These are phyloP conservation scores for Aurelia sp. DNA, from an alignment of 30 jellyfish, hydroid and myxozoan genomes.

Conservation along the genomic window DNA sequence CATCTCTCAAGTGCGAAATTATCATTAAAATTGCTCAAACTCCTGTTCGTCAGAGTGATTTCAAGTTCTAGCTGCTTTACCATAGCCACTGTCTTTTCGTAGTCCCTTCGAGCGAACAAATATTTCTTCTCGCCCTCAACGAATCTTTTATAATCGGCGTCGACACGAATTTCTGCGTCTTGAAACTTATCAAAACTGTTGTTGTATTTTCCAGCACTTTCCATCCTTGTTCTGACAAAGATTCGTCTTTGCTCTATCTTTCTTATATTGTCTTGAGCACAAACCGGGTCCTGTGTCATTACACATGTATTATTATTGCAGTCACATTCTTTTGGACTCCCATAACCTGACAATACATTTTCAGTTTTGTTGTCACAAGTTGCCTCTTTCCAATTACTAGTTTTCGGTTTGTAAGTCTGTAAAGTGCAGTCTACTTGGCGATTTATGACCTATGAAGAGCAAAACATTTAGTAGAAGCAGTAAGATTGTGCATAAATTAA, in stretches of 20 bases:
- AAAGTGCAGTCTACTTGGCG: constrained; percentile 60
- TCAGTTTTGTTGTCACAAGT: constrained; percentile 25
- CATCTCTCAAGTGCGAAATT: constrained; percentile 58
- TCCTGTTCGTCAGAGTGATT: constrained; percentile 32
- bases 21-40: constrained; percentile 21
- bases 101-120: constrained; percentile 28
- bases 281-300: constrained; percentile 30
- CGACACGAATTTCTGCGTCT: constrained; percentile 7
- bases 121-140: constrained; percentile 37
- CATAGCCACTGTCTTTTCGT: constrained; percentile 33
- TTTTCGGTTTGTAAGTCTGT: constrained; percentile 31
- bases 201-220: constrained; percentile 53
- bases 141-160: neutral
- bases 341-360: constrained; percentile 48
- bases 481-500: neutral
- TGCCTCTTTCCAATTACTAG: constrained; percentile 40
- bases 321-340: constrained; percentile 52
- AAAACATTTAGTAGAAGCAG: neutral
- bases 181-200: constrained; percentile 45
- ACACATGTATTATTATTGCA: constrained; percentile 42
- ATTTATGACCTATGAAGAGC: constrained; percentile 27
- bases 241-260: constrained; percentile 21
- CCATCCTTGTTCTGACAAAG: constrained; percentile 28
- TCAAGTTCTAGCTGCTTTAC: constrained; percentile 32
- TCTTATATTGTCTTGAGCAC: constrained; percentile 23